Evolutionary conservation across 2,888 invertebrate genomes (phyloP), one percentile per base, ranked within the genome.

Genomic region (Lampropteryx suffumata): DNA sequence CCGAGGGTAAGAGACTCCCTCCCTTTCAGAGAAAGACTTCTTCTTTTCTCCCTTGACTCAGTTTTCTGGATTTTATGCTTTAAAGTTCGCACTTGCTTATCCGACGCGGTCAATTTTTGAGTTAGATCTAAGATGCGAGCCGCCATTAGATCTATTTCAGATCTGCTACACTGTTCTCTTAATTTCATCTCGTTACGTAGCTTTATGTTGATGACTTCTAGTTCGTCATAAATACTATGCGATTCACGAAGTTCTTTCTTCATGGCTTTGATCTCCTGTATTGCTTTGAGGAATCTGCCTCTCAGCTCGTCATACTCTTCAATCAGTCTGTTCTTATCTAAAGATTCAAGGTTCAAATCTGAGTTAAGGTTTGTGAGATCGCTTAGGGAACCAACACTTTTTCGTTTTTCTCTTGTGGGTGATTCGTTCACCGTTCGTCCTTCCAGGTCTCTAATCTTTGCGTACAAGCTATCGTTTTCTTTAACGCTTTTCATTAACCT

Each of bases 81-180:
- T 13, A 96, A 76, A 1, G 92, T 93, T 45, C 96, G 91, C 6
- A 95, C 94, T 80, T 96, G 96, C 65, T 95, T 95, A 71, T 97
- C 97, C 0, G 96, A 95, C 0, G 93, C 92, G 5, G 94, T 94
- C 52, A 97, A 90, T 76, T 97, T 97, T 45, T 93, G 92, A 0
- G 97, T 96, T 24, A 98, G 85, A 74, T 97, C 96, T 71, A 97
- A 94, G 51, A 98, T 94, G 40, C 97, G 92, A 14, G 94, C 94
- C 0, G 95, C 95, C 94, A 97, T 95, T 66, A 96, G 84, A 57
- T 94, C 93, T 30, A 95, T 91, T 78, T 97, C 95, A 0, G 95
- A 94, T 58, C 92, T 87, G 61, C 93, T 92, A 44, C 93, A 92
- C 61, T 94, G 93, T 59, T 91, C 92, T 53, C 92, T 84, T 1